Conservation (phyloP, 2,888 invertebrate genomes). For the Drosophila flavopinicola region DNA sequence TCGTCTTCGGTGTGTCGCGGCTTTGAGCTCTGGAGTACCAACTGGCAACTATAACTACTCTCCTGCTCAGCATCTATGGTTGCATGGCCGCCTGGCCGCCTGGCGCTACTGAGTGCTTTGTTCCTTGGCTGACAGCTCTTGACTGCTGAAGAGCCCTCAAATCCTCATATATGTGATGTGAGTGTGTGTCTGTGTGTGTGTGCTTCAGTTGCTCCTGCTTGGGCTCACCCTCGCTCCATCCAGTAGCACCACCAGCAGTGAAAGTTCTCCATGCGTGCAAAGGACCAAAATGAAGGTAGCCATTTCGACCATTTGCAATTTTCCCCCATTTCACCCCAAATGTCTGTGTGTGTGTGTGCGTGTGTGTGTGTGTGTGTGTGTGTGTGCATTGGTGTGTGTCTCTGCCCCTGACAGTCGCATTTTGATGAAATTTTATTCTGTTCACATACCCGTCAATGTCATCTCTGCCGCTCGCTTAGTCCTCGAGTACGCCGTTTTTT, state of each 20-base stretch:
- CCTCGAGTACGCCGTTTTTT: constrained; percentile 45
- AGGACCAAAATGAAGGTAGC: constrained; percentile 77
- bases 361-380: constrained; percentile 20
- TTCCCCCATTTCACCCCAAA: constrained; percentile 47
- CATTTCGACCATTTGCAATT: constrained; percentile 78
- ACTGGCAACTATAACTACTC: constrained; percentile 16
- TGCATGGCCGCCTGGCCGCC: constrained; percentile 54
- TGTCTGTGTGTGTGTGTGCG: constrained; percentile 4
- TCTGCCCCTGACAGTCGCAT: constrained; percentile 73
- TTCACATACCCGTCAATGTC: constrained; percentile 81
- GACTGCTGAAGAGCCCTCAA: constrained; percentile 56
- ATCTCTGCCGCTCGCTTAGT: constrained; percentile 73
- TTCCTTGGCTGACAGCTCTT: constrained; percentile 73
- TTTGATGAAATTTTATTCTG: constrained; percentile 79
- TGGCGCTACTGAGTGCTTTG: constrained; percentile 69
- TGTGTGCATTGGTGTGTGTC: constrained; percentile 23
- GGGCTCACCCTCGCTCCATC: constrained; percentile 35
- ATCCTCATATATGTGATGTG: constrained; percentile 51
- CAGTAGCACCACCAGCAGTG: constrained; percentile 50
- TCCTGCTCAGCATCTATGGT: neutral
- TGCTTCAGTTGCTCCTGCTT: constrained; percentile 10
- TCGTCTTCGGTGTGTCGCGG: constrained; percentile 3
- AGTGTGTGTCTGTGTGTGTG: constrained; percentile 36
- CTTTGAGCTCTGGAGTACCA: constrained; percentile 20
- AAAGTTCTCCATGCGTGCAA: constrained; percentile 72